phyloP scores from a whole-genome alignment of 2,113 vertebrate genomes.

The Mormyrus iriodes region DNA sequence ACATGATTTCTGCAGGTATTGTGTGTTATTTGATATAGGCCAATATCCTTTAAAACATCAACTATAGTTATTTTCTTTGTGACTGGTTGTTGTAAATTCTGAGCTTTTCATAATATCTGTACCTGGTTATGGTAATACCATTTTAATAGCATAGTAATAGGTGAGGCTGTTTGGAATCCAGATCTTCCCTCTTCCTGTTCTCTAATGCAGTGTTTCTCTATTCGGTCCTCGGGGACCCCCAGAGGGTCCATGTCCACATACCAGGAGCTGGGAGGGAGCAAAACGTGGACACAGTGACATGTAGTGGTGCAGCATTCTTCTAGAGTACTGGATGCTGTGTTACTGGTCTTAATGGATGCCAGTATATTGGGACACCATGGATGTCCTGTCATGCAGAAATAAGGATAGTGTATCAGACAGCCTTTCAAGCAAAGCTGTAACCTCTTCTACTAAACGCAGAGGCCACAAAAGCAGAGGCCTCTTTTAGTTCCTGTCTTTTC shows the following conservation, averaged over 20 bases:
- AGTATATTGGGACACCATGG: neutral
- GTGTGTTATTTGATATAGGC: neutral
- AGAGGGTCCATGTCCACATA: neutral
- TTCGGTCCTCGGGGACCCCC: neutral
- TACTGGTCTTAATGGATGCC: neutral
- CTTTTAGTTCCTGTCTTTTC: neutral
- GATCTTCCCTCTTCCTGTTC: neutral
- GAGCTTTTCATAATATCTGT: neutral
- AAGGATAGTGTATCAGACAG: neutral
- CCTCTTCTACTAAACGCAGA: neutral
- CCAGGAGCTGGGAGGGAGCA: neutral
- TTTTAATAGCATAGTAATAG: neutral
- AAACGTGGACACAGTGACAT: neutral
- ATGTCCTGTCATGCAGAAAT: neutral
- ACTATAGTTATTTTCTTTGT: neutral
- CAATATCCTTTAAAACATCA: neutral
- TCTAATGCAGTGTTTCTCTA: neutral
- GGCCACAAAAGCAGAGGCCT: neutral
- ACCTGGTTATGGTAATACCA: neutral
- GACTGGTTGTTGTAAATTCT: neutral
- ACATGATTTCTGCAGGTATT: neutral
- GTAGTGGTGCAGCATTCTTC: neutral
- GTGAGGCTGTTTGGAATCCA: neutral
- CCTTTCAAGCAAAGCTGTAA: neutral
- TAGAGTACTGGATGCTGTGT: neutral